Evolutionary conservation across 2,797 vertebrate species (phyloP), one percentile per base, ranked within the genome.

Genomic region (Betta splendens): DNA sequence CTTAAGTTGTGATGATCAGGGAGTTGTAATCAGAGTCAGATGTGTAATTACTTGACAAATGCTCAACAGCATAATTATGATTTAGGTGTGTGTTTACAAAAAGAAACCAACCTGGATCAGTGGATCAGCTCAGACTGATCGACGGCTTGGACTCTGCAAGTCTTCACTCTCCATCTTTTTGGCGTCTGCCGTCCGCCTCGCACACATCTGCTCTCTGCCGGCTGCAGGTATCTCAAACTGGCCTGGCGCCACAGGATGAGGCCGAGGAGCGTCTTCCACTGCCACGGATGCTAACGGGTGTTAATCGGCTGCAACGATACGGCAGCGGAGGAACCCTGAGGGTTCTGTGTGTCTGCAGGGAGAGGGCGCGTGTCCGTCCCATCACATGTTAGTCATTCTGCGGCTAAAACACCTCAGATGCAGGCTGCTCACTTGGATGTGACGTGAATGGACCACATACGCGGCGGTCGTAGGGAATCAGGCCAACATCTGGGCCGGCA

Each of bases 401-500:
- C n/a, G n/a, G 28, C 16, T 45, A 33, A 46, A 54, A 53, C 55
- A 80, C 75, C 83, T 80, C 72, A 76, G 75, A 77, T 68, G 61
- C 52, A 69, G 32, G 44, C 61, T 69, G 55, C 58, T 69, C 66
- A 77, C 73, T 72, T 38, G 77, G 72, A 80, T 59, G 69, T 76
- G 69, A 87, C 49, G 59, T 71, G 88, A 89, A 81, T 80, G 68
- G 82, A 75, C 71, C 80, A 80, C 89, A 86, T 89, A 89, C 59
- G 78, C 76, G 76, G 69, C 69, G 80, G 79, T 87, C 81, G n/a
- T 52, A 31, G 61, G 55, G 85, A 92, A 92, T 89, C 87, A 91
- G 89, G 88, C 68, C 89, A 92, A 90, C 89, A 93, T 90, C 91
- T 92, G 91, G 88, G 83, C 74, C 37, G 69, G 59, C 84, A 84